These are phyloP conservation scores for Lasioglossum marginatum DNA, from an alignment of 2,888 invertebrate genomes.

Conservation along the genomic window DNA sequence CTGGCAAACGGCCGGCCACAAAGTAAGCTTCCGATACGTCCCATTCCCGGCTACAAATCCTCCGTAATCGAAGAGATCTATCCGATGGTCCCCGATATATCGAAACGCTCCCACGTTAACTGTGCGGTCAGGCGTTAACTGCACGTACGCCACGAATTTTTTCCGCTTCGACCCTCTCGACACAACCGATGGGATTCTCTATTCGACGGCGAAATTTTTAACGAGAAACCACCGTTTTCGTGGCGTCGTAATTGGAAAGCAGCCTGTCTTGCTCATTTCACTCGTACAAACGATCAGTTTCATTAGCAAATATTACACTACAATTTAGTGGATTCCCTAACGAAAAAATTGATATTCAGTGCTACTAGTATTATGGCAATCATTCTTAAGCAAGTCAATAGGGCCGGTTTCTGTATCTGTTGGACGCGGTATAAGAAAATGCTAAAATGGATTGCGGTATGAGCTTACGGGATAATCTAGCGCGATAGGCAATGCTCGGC, in stretches of 20 bases:
- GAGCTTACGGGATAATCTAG: conserved; percentile 11
- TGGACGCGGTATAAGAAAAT: background rate
- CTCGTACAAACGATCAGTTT: background rate
- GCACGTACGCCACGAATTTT: background rate
- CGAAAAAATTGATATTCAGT: background rate
- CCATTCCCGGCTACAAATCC: conserved; percentile 5
- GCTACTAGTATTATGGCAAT: background rate
- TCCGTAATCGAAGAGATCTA: background rate
- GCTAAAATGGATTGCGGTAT: background rate
- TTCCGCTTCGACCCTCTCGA: background rate
- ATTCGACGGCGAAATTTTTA: background rate
- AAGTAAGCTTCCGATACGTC: conserved; percentile 32
- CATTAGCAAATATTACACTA: background rate
- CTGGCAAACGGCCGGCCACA: conserved; percentile 27
- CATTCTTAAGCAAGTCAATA: background rate
- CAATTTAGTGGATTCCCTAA: no score
- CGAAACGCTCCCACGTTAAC: background rate
- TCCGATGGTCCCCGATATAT: background rate
- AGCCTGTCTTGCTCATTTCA: no score
- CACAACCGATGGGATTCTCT: background rate
- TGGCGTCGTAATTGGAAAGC: background rate
- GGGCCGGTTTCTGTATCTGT: background rate
- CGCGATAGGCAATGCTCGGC: background rate
- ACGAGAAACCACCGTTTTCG: background rate
- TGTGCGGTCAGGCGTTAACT: conserved; percentile 2